Evolutionary conservation across 2,113 vertebrate species (phyloP), one percentile per base, ranked within the genome.

Genomic region (Eretmochelys imbricata): DNA sequence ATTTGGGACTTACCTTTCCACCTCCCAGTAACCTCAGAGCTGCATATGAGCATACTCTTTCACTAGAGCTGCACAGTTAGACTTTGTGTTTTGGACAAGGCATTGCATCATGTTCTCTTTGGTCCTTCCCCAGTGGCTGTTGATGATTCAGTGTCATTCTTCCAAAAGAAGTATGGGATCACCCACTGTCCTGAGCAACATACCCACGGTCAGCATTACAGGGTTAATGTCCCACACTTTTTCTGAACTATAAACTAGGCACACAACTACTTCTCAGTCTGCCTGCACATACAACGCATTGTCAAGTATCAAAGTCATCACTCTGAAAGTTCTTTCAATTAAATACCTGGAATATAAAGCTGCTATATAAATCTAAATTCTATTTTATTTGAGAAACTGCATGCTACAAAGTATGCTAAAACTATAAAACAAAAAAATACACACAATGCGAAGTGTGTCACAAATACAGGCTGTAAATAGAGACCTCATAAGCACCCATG

Each of bases 401-500:
- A 54, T 38, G 53, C 72, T 19, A 91, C 57, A 59, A 49, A 16
- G 9, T 19, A 24, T 14, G 5, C 6, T 91, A 81, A 16, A 83
- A 85, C 79, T 2, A 38, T 5, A 81, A 62, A 48, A 84, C 35
- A n/a, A 89, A 87, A 90, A 93, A 65, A 5, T 38, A 53, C 8
- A 1, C 6, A 35, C 35, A 82, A 54, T 59, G 69, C 27, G 84
- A 35, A 62, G 1, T 46, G 3, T 35, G 6, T 85, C 80, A 57
- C 4, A 75, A 19, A 53, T 24, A 14, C 49, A 65, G 24, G 25
- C 46, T 8, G 92, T 88, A 8, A 95, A 78, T 25, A 6, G 51
- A 91, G 65, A 49, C 54, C 20, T 90, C 90, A 65, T 89, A 92
- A 29, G 82, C 82, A 95, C 94, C 76, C 88, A 85, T 93, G 80